These are phyloP conservation scores for Trachelus stipa DNA, from an alignment of 2,888 invertebrate species.

Conservation along the genomic window DNA sequence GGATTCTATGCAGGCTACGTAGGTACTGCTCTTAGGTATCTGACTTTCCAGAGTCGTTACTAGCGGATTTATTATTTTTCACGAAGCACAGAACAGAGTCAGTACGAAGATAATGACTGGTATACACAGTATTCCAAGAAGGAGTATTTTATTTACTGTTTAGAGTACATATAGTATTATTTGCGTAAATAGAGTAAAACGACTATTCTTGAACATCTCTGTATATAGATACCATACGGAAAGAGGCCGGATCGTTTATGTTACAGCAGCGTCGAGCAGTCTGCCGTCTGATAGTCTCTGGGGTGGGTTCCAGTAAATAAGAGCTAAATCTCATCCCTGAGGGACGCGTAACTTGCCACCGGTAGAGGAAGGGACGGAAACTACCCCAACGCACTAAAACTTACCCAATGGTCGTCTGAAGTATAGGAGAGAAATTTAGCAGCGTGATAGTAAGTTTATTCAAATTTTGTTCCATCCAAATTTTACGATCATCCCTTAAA, in stretches of 20 bases:
- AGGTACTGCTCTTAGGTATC: not conserved
- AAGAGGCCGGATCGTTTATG: slow-evolving; percentile 21
- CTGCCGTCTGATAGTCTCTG: slow-evolving; percentile 33
- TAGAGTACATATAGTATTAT: not conserved
- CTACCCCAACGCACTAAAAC: not conserved
- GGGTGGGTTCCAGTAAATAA: slow-evolving; percentile 40
- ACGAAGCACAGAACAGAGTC: not conserved
- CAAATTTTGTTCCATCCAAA: not conserved
- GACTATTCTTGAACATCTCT: not conserved
- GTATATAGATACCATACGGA: not conserved
- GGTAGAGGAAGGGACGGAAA: not conserved
- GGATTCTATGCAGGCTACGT: not conserved
- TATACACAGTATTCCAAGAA: not conserved
- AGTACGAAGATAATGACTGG: not conserved
- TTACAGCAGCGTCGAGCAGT: slow-evolving; percentile 24
- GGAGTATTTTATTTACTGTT: not conserved
- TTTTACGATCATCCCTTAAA: not conserved
- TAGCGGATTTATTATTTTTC: not conserved
- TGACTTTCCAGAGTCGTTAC: not conserved
- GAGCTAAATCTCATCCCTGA: slow-evolving; percentile 39
- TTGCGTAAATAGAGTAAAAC: not conserved
- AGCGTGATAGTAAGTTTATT: not conserved
- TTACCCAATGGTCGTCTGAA: not conserved
- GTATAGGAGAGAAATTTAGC: not conserved
- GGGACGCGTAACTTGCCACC: not conserved